Conservation (phyloP, 2,797 vertebrate genomes). For the Octomys mimax region DNA sequence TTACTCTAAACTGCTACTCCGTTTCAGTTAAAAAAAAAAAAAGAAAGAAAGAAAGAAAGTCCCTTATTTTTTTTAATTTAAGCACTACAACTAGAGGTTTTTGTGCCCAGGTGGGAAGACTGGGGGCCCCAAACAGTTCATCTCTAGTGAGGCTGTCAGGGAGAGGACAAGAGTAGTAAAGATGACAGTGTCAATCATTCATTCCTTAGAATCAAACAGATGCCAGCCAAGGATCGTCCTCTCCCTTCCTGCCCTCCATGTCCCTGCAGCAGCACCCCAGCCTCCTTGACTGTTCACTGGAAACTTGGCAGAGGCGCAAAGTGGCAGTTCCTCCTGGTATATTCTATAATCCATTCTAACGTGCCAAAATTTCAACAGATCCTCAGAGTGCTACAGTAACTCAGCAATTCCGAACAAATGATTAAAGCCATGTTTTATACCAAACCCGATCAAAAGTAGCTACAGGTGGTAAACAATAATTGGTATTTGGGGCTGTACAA, state of each 20-base stretch:
- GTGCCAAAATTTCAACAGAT: background rate
- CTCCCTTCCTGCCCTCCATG: background rate
- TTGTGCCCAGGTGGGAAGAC: background rate
- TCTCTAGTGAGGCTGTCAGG: background rate
- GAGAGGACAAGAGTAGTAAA: background rate
- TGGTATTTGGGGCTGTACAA: background rate
- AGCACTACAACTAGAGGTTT: background rate
- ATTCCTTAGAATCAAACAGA: conserved; percentile 7
- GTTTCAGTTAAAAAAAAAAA: background rate
- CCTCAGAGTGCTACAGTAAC: background rate
- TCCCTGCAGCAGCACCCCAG: background rate
- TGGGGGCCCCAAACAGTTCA: conserved; percentile 6
- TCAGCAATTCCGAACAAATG: background rate
- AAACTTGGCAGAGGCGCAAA: background rate
- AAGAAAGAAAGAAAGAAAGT: background rate
- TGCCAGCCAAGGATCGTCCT: background rate
- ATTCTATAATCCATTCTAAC: background rate
- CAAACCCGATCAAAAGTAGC: background rate
- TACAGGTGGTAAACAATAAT: background rate
- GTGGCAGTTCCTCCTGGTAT: background rate
- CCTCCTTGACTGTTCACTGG: background rate
- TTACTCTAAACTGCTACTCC: background rate
- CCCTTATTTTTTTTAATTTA: background rate
- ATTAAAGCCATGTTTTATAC: conserved; percentile 5
- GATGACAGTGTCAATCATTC: background rate